Evolutionary conservation across 1,140 invertebrate species (phyloP).

Genomic region (Brachionus calyciflorus): DNA sequence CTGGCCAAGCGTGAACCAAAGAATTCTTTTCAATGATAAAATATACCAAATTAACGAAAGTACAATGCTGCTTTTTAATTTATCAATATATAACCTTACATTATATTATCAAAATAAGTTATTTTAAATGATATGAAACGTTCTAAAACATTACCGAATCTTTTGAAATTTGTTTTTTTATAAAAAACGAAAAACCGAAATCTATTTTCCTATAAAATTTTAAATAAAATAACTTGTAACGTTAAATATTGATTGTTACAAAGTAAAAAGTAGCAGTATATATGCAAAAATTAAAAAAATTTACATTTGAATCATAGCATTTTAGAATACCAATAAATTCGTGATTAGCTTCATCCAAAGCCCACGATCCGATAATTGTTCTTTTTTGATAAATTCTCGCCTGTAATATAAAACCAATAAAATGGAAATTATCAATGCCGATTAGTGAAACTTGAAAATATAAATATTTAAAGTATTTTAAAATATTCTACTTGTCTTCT

Average conservation of each 20-base stretch:
- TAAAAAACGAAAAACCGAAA: no score
- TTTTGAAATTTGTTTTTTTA: no score
- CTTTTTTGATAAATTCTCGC: conserved; percentile 8
- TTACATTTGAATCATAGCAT: conserved; percentile 32
- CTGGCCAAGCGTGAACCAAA: conserved; percentile 41
- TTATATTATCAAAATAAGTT: no score
- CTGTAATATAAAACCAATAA: conserved; percentile 31
- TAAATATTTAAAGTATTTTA: neutral
- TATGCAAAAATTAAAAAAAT: neutral
- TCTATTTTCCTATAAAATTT: no score
- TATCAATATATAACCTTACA: no score
- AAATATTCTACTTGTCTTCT: neutral
- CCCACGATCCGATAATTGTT: conserved; percentile 6
- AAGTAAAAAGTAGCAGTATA: neutral
- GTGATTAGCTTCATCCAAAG: neutral
- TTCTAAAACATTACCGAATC: no score
- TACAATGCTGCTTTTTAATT: no score
- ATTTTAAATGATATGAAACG: no score
- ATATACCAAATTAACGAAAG: no score
- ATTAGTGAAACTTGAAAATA: conserved; percentile 2
- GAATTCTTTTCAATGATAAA: conserved; percentile 17
- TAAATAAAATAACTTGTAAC: no score
- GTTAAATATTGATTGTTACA: neutral
- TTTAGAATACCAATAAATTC: conserved; percentile 27
- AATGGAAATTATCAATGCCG: neutral